Percentiles rank a stretch among this genome's conserved stretches.
phyloP scores from a whole-genome alignment of 2,113 vertebrate species.

The Melanotaenia duboulayi region DNA sequence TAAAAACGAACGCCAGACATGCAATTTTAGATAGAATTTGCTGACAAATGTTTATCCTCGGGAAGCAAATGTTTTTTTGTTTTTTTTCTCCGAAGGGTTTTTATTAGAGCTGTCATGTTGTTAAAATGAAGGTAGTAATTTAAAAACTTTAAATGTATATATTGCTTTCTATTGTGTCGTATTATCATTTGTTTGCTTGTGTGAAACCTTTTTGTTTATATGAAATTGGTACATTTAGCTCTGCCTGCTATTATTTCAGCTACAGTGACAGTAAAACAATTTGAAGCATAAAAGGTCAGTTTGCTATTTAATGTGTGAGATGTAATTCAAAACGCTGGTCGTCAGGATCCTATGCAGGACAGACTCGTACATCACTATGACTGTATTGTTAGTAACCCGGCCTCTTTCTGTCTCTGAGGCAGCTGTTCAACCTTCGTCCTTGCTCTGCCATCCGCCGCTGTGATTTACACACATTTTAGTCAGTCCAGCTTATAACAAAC shows the following conservation, averaged over 20 bases:
- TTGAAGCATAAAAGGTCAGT: not conserved
- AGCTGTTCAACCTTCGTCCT: slow-evolving; percentile 28
- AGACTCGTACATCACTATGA: slow-evolving; percentile 42
- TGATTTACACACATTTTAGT: slow-evolving; percentile 54
- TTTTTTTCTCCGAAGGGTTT: too few species aligned
- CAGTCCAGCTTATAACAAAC: slow-evolving; percentile 32
- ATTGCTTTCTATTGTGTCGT: not conserved
- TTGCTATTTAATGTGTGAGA: not conserved
- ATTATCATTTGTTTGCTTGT: not conserved
- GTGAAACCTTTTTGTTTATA: too few species aligned
- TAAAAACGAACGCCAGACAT: too few species aligned
- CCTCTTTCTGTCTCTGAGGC: slow-evolving; percentile 34
- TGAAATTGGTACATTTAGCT: too few species aligned
- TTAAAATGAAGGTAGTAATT: too few species aligned
- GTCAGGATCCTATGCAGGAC: slow-evolving; percentile 1
- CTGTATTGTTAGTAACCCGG: slow-evolving; percentile 9
- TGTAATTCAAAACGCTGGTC: slow-evolving; percentile 34
- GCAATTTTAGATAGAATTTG: too few species aligned
- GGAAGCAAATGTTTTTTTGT: too few species aligned
- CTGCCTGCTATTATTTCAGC: not conserved
- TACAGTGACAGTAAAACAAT: not conserved
- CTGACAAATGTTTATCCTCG: too few species aligned
- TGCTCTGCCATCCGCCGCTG: not conserved
- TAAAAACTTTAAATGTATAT: too few species aligned
- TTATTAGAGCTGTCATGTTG: too few species aligned